Evolutionary conservation across 92 coral and sea anemone genomes (phyloP).

Genomic region (Epizoanthus rinbou): DNA sequence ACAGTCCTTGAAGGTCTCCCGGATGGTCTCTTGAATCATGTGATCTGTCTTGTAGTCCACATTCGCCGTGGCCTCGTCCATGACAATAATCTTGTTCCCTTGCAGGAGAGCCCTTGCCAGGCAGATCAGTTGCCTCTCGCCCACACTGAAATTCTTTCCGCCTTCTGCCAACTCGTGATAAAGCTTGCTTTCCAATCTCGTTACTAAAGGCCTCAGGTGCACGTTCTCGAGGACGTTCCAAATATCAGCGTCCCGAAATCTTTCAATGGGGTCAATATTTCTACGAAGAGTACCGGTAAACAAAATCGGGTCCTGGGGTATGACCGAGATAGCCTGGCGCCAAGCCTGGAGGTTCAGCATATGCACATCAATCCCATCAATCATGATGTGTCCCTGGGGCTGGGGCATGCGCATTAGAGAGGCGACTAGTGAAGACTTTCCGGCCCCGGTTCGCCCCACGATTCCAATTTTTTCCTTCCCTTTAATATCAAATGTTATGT

Average conservation of each 20-base stretch:
- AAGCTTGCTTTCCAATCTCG: slow-evolving; percentile 15
- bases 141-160: slow-evolving; percentile 33
- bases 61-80: slow-evolving; percentile 43
- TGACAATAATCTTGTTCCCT: slow-evolving; percentile 39
- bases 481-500: slow-evolving; percentile 8
- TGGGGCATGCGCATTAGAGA: too few relatives aligned
- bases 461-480: slow-evolving; percentile 21
- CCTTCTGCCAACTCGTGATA: slow-evolving; percentile 31
- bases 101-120: slow-evolving; percentile 35
- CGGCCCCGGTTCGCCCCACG: slow-evolving; percentile 4
- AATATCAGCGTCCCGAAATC: slow-evolving; percentile 15
- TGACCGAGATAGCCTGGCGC: slow-evolving; percentile 36
- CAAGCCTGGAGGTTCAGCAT: slow-evolving; percentile 31
- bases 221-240: slow-evolving; percentile 26
- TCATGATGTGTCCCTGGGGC: slow-evolving; percentile 8
- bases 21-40: slow-evolving; percentile 39
- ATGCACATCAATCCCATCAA: not conserved
- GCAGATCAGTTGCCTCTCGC: slow-evolving; percentile 38
- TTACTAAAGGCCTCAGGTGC: not conserved
- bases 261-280: slow-evolving; percentile 19
- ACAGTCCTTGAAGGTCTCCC: slow-evolving; percentile 19
- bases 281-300: slow-evolving; percentile 31
- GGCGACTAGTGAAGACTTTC: too few relatives aligned
- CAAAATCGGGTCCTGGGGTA: slow-evolving; percentile 32
- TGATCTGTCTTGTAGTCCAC: slow-evolving; percentile 45